A percentile compares a stretch with the other conserved stretches of the same genome.
These are phyloP conservation scores for Ips typographus DNA, from an alignment of 1,140 invertebrate genomes.

Conservation along the genomic window DNA sequence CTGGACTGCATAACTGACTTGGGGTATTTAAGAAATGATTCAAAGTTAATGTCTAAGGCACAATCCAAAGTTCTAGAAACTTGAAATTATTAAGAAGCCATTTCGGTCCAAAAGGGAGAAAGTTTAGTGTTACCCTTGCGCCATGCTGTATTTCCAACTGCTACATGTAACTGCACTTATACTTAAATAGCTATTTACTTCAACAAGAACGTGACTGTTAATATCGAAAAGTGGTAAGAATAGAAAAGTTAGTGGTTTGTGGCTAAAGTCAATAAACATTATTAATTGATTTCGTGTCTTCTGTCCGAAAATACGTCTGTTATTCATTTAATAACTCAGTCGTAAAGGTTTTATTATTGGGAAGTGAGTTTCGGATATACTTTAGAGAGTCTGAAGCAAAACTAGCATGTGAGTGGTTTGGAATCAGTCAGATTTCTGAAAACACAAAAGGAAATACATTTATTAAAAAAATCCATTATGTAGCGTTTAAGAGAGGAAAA, in stretches of 20 bases:
- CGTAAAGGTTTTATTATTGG: neutral
- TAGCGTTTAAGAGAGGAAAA: neutral
- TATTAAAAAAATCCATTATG: neutral
- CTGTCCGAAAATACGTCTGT: neutral
- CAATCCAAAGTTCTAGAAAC: neutral
- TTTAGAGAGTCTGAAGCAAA: neutral
- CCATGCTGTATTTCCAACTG: neutral
- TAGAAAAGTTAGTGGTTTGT: too few relatives aligned
- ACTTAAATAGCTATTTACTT: neutral
- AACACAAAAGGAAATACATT: neutral
- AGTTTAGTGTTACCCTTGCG: neutral
- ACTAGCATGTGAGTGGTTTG: neutral
- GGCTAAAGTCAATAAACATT: neutral
- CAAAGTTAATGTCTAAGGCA: too few relatives aligned
- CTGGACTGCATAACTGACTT: too few relatives aligned
- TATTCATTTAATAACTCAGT: neutral
- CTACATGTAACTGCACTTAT: slow-evolving; percentile 2
- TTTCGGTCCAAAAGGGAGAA: neutral
- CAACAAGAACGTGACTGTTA: neutral
- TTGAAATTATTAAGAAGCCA: neutral
- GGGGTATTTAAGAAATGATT: too few relatives aligned
- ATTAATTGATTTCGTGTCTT: neutral
- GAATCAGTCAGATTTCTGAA: neutral
- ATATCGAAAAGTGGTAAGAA: neutral
- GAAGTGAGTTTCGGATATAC: neutral